Evolutionary conservation across 2,797 vertebrate species (phyloP).

Genomic region (Onychomys torridus): DNA sequence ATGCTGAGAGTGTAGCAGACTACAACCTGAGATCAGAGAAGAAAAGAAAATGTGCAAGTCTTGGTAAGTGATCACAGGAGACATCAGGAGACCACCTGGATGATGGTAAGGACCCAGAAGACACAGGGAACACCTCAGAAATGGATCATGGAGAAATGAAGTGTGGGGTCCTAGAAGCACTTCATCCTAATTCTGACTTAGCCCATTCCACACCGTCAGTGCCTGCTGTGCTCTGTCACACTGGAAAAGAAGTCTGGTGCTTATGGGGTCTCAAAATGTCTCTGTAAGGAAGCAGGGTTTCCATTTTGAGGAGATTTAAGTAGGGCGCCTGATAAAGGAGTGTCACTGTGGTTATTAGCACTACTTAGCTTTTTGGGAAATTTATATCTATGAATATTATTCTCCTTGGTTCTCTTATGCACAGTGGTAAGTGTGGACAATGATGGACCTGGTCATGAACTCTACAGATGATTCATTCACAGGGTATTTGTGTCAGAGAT

Average conservation of each 20-base stretch:
- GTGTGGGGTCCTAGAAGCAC: neutral
- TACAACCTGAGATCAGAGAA: neutral
- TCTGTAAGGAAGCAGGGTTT: too few relatives aligned
- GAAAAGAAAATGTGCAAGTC: neutral
- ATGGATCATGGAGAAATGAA: neutral
- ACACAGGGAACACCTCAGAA: neutral
- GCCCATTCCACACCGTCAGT: too few relatives aligned
- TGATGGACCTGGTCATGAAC: neutral
- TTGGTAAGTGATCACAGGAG: neutral
- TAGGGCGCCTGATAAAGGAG: too few relatives aligned
- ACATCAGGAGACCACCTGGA: neutral
- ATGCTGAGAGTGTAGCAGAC: neutral
- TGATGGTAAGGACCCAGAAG: neutral
- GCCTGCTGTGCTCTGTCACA: neutral
- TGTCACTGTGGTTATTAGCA: too few relatives aligned
- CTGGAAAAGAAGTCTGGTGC: neutral
- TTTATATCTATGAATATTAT: too few relatives aligned
- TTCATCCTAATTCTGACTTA: neutral
- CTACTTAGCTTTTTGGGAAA: too few relatives aligned
- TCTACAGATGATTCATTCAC: neutral
- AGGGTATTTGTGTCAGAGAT: neutral
- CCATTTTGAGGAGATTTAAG: too few relatives aligned
- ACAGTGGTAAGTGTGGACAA: neutral
- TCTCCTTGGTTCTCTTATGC: neutral
- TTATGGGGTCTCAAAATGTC: neutral